Conservation (phyloP, 2,888 invertebrate species). For the Argynnis bischoffii region DNA sequence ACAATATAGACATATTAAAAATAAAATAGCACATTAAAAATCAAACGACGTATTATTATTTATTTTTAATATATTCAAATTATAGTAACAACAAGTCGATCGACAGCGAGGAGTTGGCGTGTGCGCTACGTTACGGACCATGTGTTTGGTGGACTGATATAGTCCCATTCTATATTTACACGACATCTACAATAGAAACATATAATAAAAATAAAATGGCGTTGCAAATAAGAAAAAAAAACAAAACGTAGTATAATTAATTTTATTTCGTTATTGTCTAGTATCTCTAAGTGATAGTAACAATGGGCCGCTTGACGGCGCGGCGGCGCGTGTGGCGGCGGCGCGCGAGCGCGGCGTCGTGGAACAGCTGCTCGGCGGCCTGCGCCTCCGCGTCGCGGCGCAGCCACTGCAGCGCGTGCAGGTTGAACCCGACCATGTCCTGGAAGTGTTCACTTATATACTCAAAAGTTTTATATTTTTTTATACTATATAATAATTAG, state of each 20-base stretch:
- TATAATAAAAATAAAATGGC: not conserved
- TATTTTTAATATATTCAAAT: no score
- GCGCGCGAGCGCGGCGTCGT: conserved; percentile 79
- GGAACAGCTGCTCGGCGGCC: conserved; percentile 85
- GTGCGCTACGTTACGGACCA: no score
- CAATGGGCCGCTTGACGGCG: conserved; percentile 83
- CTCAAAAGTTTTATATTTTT: no score
- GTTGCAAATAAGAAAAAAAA: not conserved
- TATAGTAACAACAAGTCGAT: no score
- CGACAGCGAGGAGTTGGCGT: no score
- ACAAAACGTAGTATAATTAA: not conserved
- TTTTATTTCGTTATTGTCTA: not conserved
- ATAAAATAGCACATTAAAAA: no score
- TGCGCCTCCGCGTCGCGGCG: conserved; percentile 89
- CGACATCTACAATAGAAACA: no score
- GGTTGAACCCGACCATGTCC: conserved; percentile 93
- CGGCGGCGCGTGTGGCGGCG: conserved; percentile 84
- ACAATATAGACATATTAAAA: no score
- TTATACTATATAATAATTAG: no score
- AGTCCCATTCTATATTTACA: no score
- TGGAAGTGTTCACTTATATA: conserved; percentile 55
- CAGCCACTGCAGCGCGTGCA: conserved; percentile 89
- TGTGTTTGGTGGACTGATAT: no score
- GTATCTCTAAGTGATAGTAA: conserved; percentile 62
- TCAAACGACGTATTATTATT: no score